Evolutionary conservation across 2,797 vertebrate species (phyloP).

Genomic region (Sardinella longiceps): DNA sequence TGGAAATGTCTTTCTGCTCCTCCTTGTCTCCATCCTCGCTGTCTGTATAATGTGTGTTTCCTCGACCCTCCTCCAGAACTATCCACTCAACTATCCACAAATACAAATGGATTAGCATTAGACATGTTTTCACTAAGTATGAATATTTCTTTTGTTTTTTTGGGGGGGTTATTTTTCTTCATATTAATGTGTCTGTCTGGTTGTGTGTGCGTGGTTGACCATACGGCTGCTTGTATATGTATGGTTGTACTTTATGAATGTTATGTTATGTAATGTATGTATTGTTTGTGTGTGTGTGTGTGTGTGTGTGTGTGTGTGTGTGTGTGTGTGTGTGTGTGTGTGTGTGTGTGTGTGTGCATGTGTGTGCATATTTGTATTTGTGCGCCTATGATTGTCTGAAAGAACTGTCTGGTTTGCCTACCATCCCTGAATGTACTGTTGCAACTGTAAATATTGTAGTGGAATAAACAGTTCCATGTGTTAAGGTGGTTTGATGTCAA

Average conservation of each 20-base stretch:
- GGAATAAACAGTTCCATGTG: conserved; percentile 17
- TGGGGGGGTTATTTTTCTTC: conserved; percentile 29
- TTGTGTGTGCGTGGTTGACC: not conserved
- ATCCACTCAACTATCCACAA: not conserved
- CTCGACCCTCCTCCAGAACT: not conserved
- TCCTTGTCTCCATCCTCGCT: not conserved
- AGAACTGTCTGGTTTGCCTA: conserved; percentile 13
- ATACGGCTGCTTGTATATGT: too few species aligned
- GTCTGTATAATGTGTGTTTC: not conserved
- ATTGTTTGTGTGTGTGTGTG: not conserved
- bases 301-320: conserved; percentile 23
- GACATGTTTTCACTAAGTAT: not conserved
- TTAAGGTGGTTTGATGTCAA: not conserved
- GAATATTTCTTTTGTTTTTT: conserved; percentile 24
- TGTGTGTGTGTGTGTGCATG: not conserved
- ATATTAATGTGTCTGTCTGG: conserved; percentile 16
- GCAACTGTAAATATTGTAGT: conserved; percentile 1
- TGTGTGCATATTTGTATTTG: not conserved
- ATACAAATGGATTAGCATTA: not conserved
- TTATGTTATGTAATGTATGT: conserved; percentile 7
- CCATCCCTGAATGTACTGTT: conserved; percentile 22
- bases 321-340: conserved; percentile 22
- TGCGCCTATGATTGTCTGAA: not conserved
- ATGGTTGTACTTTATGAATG: not conserved
- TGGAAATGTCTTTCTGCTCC: not conserved